These are phyloP conservation scores for Dendrocincla tyrannina DNA, from an alignment of 2,797 vertebrate species.

Conservation along the genomic window DNA sequence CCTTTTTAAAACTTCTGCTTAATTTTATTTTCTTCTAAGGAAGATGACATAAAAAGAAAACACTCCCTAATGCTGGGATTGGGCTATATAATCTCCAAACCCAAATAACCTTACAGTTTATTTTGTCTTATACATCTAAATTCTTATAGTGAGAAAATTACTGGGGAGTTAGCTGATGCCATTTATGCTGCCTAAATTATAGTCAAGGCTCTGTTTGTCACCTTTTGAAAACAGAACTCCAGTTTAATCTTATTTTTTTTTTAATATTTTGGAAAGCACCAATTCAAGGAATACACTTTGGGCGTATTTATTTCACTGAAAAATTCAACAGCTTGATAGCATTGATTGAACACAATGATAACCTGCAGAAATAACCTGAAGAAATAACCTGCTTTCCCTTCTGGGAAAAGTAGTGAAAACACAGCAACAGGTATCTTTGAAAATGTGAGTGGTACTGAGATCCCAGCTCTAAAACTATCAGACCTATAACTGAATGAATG, in stretches of 20 bases:
- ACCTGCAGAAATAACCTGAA: neutral
- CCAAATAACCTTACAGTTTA: neutral
- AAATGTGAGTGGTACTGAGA: neutral
- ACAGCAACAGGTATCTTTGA: neutral
- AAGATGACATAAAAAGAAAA: neutral
- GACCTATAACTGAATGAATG: neutral
- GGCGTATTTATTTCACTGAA: neutral
- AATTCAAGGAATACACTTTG: neutral
- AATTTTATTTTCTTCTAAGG: neutral
- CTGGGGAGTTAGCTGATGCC: neutral
- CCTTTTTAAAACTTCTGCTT: neutral
- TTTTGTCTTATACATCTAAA: neutral
- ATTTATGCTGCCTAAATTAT: neutral
- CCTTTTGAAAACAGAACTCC: neutral
- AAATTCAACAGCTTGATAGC: neutral
- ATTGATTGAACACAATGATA: neutral
- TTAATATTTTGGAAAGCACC: neutral
- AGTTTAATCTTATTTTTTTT: neutral
- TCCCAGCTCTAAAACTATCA: neutral
- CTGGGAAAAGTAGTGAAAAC: neutral
- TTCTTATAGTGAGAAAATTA: neutral
- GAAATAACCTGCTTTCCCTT: neutral
- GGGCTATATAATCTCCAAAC: neutral
- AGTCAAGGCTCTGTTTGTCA: neutral
- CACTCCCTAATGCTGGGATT: neutral